Base-by-base conservation (phyloP, 2,797 vertebrate genomes). In the Sternotherus odoratus region DNA sequence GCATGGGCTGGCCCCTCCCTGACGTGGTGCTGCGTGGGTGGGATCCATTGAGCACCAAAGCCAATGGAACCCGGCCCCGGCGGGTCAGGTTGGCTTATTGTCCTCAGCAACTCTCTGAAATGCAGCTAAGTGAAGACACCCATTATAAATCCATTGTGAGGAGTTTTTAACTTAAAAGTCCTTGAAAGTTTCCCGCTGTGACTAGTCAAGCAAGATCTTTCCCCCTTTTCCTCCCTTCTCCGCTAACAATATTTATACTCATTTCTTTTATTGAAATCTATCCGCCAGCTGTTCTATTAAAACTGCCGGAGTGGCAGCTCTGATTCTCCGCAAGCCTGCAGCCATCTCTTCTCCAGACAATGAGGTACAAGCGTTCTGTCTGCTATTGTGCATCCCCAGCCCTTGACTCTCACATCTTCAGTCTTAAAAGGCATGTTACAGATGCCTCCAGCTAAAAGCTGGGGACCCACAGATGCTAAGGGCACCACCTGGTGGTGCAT, bases 341-440 rank as follows among this genome's bases (percentile, higher is more conserved):
- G 98, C 98, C 98, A 98, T 98, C 98, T 97, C 97, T 98, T 98
- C 98, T 96, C 93, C 90, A 96, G 97, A 98, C 97, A 97, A 96
- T 94, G 95, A 98, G 91, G 88, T 94, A 93, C 94, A 89, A 93
- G 93, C 84, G 72, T 92, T 92, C 95, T 83, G 12, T 95, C 94
- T 96, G 91, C 95, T 63, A 83, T 79, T 96, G 95, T 96, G 92
- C 83, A 96, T 26, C 5, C n/a, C 60, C 8, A 21, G 95, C 93
- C 97, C 96, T 97, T 81, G 12, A 63, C 46, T 89, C 83, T 85
- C 94, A 75, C 83, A 92, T 94, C 94, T 97, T 86, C 95, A 90
- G n/a, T 92, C 96, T 97, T 92, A 50, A 95, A 93, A 92, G 86
- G 81, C 94, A 77, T 4, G 77, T 91, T 87, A 80, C 83, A 92